Evolutionary conservation across 2,888 invertebrate genomes (phyloP).

Genomic region (Stegophylla sp.): DNA sequence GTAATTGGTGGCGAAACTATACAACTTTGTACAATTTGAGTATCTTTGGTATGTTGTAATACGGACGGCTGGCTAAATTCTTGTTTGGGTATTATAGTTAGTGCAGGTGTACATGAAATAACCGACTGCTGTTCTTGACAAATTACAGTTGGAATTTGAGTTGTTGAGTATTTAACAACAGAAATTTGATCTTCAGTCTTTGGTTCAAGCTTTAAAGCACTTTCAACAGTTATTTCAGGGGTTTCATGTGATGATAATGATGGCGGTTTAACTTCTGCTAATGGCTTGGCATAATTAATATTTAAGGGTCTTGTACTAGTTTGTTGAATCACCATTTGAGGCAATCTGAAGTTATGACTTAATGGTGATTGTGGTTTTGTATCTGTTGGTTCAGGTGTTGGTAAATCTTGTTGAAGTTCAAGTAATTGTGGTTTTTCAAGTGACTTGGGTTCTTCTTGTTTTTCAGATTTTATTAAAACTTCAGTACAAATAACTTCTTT

Average conservation of each 20-base stretch:
- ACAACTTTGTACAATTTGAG: conserved; percentile 43
- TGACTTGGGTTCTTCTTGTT: conserved; percentile 55
- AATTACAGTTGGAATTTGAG: conserved; percentile 34
- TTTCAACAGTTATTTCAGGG: conserved; percentile 7
- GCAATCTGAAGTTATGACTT: conserved; percentile 55
- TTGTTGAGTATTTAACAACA: conserved; percentile 48
- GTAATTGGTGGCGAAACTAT: conserved; percentile 26
- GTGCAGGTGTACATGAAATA: conserved; percentile 42
- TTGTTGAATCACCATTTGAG: conserved; percentile 57
- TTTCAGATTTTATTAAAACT: conserved; percentile 47
- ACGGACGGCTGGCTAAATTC: conserved; percentile 46
- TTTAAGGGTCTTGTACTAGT: conserved; percentile 42
- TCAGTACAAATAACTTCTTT: conserved; percentile 39
- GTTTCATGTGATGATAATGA: conserved; percentile 20
- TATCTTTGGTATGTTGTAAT: conserved; percentile 51
- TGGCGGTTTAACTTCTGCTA: conserved; percentile 41
- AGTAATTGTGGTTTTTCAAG: conserved; percentile 43
- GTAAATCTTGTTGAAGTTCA: conserved; percentile 13
- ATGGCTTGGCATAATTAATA: conserved; percentile 45
- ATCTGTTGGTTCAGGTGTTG: conserved; percentile 9
- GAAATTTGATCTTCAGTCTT: conserved; percentile 52
- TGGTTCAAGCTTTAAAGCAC: neutral
- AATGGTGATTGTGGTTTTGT: conserved; percentile 47
- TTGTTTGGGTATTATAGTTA: conserved; percentile 6
- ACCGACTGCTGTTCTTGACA: conserved; percentile 46